phyloP scores from a whole-genome alignment of 2,888 invertebrate genomes.

The Limnephilus rhombicus region DNA sequence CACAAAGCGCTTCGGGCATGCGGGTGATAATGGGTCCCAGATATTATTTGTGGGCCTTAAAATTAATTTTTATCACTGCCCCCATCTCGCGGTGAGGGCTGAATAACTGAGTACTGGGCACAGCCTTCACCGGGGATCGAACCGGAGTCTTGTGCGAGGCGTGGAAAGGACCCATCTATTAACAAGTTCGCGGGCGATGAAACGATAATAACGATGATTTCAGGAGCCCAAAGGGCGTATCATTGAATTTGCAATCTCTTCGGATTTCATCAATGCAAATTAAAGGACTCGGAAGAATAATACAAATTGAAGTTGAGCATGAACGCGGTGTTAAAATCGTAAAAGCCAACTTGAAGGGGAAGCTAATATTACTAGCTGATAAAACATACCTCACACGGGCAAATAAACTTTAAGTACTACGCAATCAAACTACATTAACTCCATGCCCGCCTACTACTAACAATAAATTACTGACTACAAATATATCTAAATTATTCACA shows the following conservation, averaged over 20 bases:
- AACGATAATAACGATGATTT: conserved; percentile 38
- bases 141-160: conserved; percentile 48
- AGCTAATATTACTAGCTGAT: neutral
- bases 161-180: conserved; percentile 57
- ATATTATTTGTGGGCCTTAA: conserved; percentile 46
- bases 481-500: too few species aligned
- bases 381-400: neutral
- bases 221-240: conserved; percentile 7
- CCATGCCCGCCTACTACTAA: too few species aligned
- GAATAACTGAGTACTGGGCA: neutral
- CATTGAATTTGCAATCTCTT: conserved; percentile 20
- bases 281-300: neutral
- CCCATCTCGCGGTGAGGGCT: conserved; percentile 51
- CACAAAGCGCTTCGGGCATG: neutral
- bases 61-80: conserved; percentile 53
- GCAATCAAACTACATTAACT: too few species aligned
- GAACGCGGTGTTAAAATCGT: neutral
- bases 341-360: neutral
- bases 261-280: neutral
- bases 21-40: conserved; percentile 31
- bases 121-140: neutral
- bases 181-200: conserved; percentile 52
- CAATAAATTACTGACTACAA: too few species aligned
- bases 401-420: too few species aligned
- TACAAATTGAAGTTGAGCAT: neutral